Conservation (phyloP, 2,797 vertebrate genomes). For the Rachycentron canadum region DNA sequence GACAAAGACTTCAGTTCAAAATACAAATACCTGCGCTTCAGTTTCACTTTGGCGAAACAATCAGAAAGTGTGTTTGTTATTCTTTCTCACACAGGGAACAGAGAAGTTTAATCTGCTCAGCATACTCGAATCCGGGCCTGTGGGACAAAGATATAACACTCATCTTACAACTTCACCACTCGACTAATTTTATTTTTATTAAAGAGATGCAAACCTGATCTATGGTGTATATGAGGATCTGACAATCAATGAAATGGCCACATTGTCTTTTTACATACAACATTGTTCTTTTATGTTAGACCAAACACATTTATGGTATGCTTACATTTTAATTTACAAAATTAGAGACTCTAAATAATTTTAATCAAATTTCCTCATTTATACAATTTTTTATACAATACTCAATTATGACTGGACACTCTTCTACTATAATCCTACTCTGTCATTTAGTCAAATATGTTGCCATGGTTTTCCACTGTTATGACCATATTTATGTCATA, state of each 20-base stretch:
- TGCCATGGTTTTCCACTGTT: not conserved
- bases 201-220: not conserved
- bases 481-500: not conserved
- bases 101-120: conserved; percentile 85
- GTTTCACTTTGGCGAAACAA: not conserved
- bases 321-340: too few relatives aligned
- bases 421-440: too few relatives aligned
- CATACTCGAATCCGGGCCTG: conserved; percentile 84
- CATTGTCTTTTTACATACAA: too few relatives aligned
- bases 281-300: too few relatives aligned
- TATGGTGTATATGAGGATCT: not conserved
- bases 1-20: not conserved
- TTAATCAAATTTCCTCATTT: not conserved
- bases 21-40: not conserved
- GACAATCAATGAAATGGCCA: not conserved
- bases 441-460: not conserved
- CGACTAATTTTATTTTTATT: too few relatives aligned
- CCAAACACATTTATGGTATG: too few relatives aligned
- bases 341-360: not conserved
- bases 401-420: not conserved
- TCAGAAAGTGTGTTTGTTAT: not conserved
- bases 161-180: not conserved
- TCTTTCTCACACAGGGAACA: conserved; percentile 80
- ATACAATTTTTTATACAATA: not conserved
- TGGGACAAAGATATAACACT: conserved; percentile 16